phyloP scores from a whole-genome alignment of 2,888 invertebrate species.

The Caenorhabditis uteleia region DNA sequence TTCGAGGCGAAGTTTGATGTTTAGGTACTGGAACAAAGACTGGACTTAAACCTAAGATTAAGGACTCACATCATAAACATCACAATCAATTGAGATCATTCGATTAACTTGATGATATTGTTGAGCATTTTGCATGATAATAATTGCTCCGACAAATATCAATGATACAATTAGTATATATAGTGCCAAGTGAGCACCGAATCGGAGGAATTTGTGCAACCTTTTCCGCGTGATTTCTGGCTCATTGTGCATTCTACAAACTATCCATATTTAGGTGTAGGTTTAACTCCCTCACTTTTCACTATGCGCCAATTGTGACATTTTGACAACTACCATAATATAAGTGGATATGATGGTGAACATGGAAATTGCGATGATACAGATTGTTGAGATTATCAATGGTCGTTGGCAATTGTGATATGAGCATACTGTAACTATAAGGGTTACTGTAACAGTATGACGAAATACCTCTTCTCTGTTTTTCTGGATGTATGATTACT shows the following conservation, averaged over 20 bases:
- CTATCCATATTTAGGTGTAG: background rate
- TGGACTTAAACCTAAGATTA: background rate
- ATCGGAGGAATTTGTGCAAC: conserved; percentile 45
- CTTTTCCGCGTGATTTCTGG: conserved; percentile 44
- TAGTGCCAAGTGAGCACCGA: conserved; percentile 51
- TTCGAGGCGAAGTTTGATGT: conserved; percentile 49
- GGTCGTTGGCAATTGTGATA: conserved; percentile 53
- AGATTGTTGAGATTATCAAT: conserved; percentile 48
- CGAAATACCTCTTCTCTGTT: conserved; percentile 21
- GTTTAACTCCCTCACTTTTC: conserved; percentile 26
- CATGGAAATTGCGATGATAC: conserved; percentile 46
- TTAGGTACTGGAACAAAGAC: conserved; percentile 46
- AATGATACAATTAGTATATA: conserved; percentile 43
- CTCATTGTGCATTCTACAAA: conserved; percentile 52
- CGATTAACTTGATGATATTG: conserved; percentile 39
- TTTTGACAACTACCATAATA: conserved; percentile 43
- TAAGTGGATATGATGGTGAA: conserved; percentile 45
- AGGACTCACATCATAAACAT: conserved; percentile 47
- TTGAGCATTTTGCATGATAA: conserved; percentile 41
- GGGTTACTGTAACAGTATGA: background rate
- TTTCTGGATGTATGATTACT: conserved; percentile 43
- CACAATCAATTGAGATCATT: conserved; percentile 41
- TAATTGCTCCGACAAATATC: conserved; percentile 42
- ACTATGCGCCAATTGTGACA: conserved; percentile 35
- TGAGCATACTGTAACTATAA: conserved; percentile 40